Conservation (phyloP, 1,140 invertebrate species). For the Drosophila pallidifrons region DNA sequence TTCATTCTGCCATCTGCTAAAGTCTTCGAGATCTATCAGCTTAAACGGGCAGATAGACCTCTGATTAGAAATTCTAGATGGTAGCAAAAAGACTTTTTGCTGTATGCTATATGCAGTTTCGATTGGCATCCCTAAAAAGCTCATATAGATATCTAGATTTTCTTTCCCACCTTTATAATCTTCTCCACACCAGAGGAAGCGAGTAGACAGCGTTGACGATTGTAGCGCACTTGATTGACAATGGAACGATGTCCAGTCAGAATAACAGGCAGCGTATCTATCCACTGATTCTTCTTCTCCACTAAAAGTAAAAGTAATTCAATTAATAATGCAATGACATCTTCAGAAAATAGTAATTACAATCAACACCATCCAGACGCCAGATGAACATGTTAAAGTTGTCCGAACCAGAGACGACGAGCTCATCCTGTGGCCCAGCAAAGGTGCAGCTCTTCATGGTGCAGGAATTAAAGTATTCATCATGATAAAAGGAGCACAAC, state of each 20-base stretch:
- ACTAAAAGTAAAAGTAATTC: slow-evolving; percentile 55
- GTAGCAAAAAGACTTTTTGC: too few species aligned
- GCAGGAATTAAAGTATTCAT: slow-evolving; percentile 97
- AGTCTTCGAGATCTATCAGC: too few species aligned
- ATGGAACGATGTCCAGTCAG: slow-evolving; percentile 96
- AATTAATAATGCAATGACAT: neutral
- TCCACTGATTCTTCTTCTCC: slow-evolving; percentile 85
- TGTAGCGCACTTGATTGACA: slow-evolving; percentile 98
- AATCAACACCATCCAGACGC: slow-evolving; percentile 89
- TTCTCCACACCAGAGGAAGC: slow-evolving; percentile 98
- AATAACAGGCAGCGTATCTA: slow-evolving; percentile 91
- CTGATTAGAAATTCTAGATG: too few species aligned
- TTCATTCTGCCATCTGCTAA: too few species aligned
- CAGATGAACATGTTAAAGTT: slow-evolving; percentile 98
- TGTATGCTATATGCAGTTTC: too few species aligned
- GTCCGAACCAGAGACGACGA: slow-evolving; percentile 96
- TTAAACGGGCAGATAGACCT: too few species aligned
- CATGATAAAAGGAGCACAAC: slow-evolving; percentile 94
- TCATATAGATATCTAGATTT: too few species aligned
- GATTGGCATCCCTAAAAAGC: too few species aligned
- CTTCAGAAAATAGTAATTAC: slow-evolving; percentile 75
- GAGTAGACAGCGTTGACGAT: slow-evolving; percentile 92
- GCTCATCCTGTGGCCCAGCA: slow-evolving; percentile 95
- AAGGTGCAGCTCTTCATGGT: slow-evolving; percentile 99
- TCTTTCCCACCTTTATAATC: slow-evolving; percentile 91